Evolutionary conservation across 1,140 invertebrate species (phyloP), one percentile per base, ranked within the genome.

Genomic region (Leptestheria dahalacensis): DNA sequence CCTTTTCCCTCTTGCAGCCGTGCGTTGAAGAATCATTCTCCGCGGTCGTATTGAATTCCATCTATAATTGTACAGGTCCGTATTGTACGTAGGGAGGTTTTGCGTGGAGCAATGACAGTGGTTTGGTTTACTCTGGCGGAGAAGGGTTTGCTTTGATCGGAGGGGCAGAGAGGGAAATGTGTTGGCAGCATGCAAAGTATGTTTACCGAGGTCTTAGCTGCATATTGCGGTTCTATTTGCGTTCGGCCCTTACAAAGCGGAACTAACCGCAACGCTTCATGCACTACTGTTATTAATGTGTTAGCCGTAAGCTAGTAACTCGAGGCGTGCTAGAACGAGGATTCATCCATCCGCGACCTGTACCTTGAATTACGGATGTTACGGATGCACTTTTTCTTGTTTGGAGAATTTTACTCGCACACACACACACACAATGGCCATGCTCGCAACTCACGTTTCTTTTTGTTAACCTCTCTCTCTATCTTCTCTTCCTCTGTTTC

Each of bases 181-280:
- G 33, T 41, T 41, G 6, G 33, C 33, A 9, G 33, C 33, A 41
- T 41, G 33, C 33, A 41, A 41, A 41, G 33, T 41, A 41, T 41
- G 33, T 41, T 41, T 6, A 41, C 33, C 15, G 33, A 41, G 33
- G 33, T 41, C 33, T 41, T 41, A 41, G 33, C 33, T 41, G 33
- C 33, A 41, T 41, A 41, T 41, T 41, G 33, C 33, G 33, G 33
- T 41, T 26, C 53, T 55, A 55, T 55, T 55, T 55, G 53, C 53
- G 53, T 55, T 26, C 26, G 53, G 26, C 53, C 53, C 33, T 41
- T 55, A 55, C 53, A 55, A 55, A 55, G 53, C 53, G 53, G 53
- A 55, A 55, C 53, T 55, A 55, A 55, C 53, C 53, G 53, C 53
- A 55, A 55, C 53, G 53, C 53, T 55, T 55, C 53, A 55, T 55